Base-by-base conservation (phyloP, 2,888 invertebrate genomes). In the Orchesellides sinensis region DNA sequence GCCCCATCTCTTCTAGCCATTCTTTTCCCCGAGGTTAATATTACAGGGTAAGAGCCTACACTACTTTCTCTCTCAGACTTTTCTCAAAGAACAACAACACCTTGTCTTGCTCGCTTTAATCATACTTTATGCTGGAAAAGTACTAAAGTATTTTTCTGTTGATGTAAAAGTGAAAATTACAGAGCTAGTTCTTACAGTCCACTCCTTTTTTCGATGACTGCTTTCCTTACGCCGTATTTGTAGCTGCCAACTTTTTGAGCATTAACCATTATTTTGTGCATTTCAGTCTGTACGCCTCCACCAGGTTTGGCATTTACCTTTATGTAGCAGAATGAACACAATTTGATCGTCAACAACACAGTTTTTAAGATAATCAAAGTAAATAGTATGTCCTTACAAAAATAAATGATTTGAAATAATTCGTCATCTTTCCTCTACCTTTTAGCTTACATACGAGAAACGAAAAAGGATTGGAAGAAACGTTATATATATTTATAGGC, bases 141-240 rank as follows among this genome's bases (percentile, higher is more conserved):
- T 23, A 19, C 14, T 40, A 2, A n/a, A 40, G 40, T 40, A 40
- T n/a, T n/a, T 10, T 40, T 40, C 61, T 45, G 35, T 35, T 35
- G 59, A 47, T 59, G 68, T 68, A 59, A 59, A 78, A 78, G 69
- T 78, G 69, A 59, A 69, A 78, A 78, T 69, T 78, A 78, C 52
- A 61, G 47, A 29, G 40, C n/a, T 32, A 52, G 52, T 27, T 66
- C 52, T 8, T 40, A 40, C 40, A n/a, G 10, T 40, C 10, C 40
- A 14, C 40, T n/a, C 40, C n/a, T 40, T n/a, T 10, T 14, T 40
- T 40, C 40, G n/a, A n/a, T 40, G 10, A 40, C n/a, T 40, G n/a
- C 14, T 40, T 40, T 40, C 10, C 14, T 40, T n/a, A 40, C 40
- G 40, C n/a, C n/a, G n/a, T n/a, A 40, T 40, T 10, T 40, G 40